phyloP scores from a whole-genome alignment of 1,140 invertebrate species.

The Apolygus lucorum region DNA sequence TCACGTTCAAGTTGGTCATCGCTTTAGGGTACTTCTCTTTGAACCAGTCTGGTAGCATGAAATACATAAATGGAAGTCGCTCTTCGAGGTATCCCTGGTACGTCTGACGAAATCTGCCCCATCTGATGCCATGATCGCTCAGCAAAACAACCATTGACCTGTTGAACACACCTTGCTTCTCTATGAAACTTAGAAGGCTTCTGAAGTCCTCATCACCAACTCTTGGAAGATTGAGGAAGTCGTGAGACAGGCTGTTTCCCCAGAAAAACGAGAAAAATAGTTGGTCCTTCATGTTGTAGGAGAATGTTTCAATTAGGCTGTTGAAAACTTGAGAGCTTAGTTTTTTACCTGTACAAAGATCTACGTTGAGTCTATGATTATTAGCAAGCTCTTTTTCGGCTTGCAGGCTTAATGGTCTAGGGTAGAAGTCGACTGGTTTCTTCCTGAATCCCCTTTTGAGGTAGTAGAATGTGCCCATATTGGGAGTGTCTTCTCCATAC shows the following conservation, averaged over 20 bases:
- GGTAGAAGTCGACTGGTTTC: conserved; percentile 51
- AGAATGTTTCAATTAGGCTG: conserved; percentile 33
- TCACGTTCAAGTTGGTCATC: conserved; percentile 44
- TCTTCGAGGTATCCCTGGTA: conserved; percentile 57
- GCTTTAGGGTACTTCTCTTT: conserved; percentile 43
- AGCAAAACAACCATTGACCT: conserved; percentile 52
- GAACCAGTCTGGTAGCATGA: conserved; percentile 53
- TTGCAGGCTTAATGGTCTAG: conserved; percentile 43
- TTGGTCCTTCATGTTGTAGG: conserved; percentile 23
- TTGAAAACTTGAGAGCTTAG: conserved; percentile 35
- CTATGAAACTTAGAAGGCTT: conserved; percentile 36
- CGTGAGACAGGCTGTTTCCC: conserved; percentile 45
- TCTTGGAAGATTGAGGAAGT: conserved; percentile 42
- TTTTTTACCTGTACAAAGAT: conserved; percentile 45
- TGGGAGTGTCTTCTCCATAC: conserved; percentile 48
- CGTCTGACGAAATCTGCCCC: conserved; percentile 54
- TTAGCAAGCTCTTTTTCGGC: conserved; percentile 44
- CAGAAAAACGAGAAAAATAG: conserved; percentile 45
- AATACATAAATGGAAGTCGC: conserved; percentile 54
- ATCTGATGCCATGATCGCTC: conserved; percentile 63
- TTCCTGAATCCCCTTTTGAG: conserved; percentile 46
- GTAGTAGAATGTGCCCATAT: conserved; percentile 50
- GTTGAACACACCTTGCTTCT: conserved; percentile 37
- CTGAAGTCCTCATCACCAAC: conserved; percentile 41
- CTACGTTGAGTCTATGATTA: conserved; percentile 42